Percentiles rank a stretch among this genome's conserved stretches.
Conservation (phyloP, 2,797 vertebrate genomes). For the Hydrophis major region DNA sequence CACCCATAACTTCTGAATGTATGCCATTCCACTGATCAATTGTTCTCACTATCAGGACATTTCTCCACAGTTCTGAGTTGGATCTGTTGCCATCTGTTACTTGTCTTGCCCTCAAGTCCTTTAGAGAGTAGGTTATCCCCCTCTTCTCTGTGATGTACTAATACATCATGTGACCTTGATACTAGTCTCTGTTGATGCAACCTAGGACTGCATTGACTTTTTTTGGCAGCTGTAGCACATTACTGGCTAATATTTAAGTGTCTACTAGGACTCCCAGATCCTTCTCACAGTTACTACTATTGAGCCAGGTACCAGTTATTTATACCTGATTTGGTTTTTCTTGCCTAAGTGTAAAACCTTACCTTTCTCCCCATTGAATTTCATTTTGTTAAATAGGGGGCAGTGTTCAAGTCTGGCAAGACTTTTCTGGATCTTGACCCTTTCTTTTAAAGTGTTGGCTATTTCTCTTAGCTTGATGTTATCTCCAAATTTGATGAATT, state of each 20-base stretch:
- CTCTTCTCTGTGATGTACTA: not conserved
- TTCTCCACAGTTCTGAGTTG: not conserved
- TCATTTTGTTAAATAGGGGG: not conserved
- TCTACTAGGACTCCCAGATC: not conserved
- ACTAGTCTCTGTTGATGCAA: not conserved
- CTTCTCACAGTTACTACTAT: not conserved
- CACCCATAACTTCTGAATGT: not conserved
- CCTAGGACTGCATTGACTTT: not conserved
- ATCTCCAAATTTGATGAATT: not conserved
- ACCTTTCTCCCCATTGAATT: not conserved
- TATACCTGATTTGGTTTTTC: not conserved
- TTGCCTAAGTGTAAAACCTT: not conserved
- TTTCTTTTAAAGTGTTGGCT: not conserved
- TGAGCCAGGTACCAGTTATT: not conserved
- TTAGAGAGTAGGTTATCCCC: not conserved
- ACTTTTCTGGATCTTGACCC: not conserved
- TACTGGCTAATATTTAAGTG: not conserved
- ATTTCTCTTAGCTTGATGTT: not conserved
- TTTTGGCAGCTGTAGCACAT: not conserved
- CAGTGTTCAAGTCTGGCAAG: not conserved
- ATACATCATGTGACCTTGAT: not conserved
- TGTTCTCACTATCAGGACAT: not conserved
- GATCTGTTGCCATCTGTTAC: not conserved
- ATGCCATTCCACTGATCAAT: not conserved
- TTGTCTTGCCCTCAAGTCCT: not conserved